These are phyloP conservation scores for Takifugu rubripes DNA, from an alignment of 2,797 vertebrate genomes.

Conservation along the genomic window DNA sequence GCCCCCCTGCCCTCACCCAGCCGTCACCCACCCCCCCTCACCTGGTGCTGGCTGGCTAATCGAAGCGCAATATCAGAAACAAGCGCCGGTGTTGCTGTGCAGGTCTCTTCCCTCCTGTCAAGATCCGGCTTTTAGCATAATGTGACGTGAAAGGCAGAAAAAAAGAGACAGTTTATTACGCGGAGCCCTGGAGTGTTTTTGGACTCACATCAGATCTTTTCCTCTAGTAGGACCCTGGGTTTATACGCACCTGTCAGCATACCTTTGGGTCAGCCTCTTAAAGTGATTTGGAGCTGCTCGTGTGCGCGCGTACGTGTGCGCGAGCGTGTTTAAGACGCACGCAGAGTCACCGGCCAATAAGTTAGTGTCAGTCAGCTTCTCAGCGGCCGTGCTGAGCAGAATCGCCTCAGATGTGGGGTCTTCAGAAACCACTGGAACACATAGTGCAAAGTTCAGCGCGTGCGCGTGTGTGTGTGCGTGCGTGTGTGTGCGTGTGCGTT, in stretches of 20 bases:
- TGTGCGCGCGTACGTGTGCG: not conserved
- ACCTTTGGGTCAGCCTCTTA: conserved; percentile 52
- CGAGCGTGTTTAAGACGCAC: conserved; percentile 10
- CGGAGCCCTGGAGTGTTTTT: conserved; percentile 44
- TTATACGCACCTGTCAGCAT: conserved; percentile 54
- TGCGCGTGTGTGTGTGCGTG: conserved; percentile 19
- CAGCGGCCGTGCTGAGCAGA: conserved; percentile 18
- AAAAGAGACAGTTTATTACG: conserved; percentile 51
- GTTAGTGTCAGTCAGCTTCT: conserved; percentile 40
- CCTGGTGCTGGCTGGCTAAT: conserved; percentile 55
- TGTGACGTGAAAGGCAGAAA: conserved; percentile 35
- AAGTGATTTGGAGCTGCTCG: conserved; percentile 49
- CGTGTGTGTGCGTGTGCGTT: conserved; percentile 18
- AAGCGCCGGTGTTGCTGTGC: conserved; percentile 15
- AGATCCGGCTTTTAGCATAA: conserved; percentile 12
- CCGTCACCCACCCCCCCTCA: conserved; percentile 16
- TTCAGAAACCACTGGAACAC: not conserved
- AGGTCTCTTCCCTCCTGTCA: conserved; percentile 29
- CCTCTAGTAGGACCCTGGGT: conserved; percentile 47
- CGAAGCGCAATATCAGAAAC: conserved; percentile 40
- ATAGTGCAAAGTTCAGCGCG: conserved; percentile 2
- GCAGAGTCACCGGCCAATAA: conserved; percentile 52
- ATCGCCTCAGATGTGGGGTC: conserved; percentile 11
- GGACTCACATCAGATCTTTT: conserved; percentile 52
- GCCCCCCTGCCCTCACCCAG: conserved; percentile 11